Conservation (phyloP, 2,888 invertebrate genomes). For the Anodontia alba region DNA sequence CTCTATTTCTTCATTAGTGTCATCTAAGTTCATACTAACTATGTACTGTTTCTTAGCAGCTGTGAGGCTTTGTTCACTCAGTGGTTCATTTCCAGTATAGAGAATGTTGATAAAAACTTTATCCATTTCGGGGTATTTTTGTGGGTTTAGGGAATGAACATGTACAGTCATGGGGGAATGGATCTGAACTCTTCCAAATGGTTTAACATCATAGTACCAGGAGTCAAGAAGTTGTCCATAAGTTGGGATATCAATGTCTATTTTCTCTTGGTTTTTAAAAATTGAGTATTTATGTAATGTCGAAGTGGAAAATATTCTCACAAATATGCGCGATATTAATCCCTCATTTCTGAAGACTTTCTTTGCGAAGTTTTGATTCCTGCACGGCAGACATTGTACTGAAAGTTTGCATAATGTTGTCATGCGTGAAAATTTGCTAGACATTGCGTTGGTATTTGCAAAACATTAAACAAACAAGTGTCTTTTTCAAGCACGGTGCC, state of each 20-base stretch:
- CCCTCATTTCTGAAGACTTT: not conserved
- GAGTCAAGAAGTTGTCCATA: constrained; percentile 56
- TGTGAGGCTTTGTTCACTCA: constrained; percentile 24
- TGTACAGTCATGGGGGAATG: constrained; percentile 60
- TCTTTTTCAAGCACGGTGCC: not conserved
- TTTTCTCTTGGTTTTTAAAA: constrained; percentile 17
- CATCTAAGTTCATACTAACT: constrained; percentile 54
- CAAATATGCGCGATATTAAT: not conserved
- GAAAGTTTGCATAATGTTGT: not conserved
- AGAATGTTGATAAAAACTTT: constrained; percentile 62
- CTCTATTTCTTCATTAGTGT: constrained; percentile 45
- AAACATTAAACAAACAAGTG: not conserved
- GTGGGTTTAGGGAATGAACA: constrained; percentile 61
- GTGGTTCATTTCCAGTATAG: constrained; percentile 40
- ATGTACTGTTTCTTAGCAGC: constrained; percentile 55
- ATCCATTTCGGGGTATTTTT: constrained; percentile 67
- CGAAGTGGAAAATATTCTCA: constrained; percentile 12
- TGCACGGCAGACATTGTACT: not conserved
- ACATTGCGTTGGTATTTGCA: not conserved
- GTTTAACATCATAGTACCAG: constrained; percentile 62
- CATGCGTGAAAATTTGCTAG: not conserved
- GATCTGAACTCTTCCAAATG: constrained; percentile 56
- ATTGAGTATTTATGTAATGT: not conserved
- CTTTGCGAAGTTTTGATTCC: not conserved
- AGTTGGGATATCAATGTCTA: constrained; percentile 40